Base-by-base conservation (phyloP, 2,113 vertebrate species). In the Onychorhynchus coronatus region DNA sequence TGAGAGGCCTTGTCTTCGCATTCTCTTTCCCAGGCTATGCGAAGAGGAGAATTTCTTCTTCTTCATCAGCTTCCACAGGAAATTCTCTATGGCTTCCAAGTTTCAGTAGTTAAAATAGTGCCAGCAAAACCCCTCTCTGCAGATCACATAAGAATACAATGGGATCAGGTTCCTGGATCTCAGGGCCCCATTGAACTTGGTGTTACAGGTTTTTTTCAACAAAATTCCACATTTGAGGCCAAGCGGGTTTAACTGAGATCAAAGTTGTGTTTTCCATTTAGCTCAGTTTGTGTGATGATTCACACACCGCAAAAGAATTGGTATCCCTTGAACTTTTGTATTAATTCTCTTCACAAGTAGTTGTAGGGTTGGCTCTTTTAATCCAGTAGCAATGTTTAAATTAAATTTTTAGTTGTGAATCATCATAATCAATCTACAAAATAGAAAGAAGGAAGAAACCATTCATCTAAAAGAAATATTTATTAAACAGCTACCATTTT, bases 381-480 rank as follows among this genome's bases (percentile, higher is more conserved):
- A 80, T 94, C 42, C 46, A 67, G 17, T 85, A 53, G 78, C 85
- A 85, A 92, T 52, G 44, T 94, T 88, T 66, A 96, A 90, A 86
- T 89, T 77, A 91, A 37, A 11, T 73, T 96, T 72, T 89, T 71
- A 80, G 70, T 62, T 55, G 56, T 58, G 78, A 96, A 83, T 88
- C 73, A 77, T 67, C 61, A 49, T 73, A 71, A 68, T 85, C 63
- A 71, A 91, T 66, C n/a, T 93, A 55, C 61, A 85, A 88, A 92
- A 91, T 65, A n/a, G 79, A 74, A 95, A 91, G 49, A 94, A 91
- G 68, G 42, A 81, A 25, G 55, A 90, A 94, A 47, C 63, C 2
- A 16, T 91, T 94, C 17, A 91, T 91, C 91, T 96, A 44, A 88
- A 50, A 61, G 44, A 31, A 95, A 49, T 79, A 75, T 91, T 95